These are phyloP conservation scores for Pachyrhynchus sulphureomaculatus DNA, from an alignment of 1,140 invertebrate genomes.

Conservation along the genomic window DNA sequence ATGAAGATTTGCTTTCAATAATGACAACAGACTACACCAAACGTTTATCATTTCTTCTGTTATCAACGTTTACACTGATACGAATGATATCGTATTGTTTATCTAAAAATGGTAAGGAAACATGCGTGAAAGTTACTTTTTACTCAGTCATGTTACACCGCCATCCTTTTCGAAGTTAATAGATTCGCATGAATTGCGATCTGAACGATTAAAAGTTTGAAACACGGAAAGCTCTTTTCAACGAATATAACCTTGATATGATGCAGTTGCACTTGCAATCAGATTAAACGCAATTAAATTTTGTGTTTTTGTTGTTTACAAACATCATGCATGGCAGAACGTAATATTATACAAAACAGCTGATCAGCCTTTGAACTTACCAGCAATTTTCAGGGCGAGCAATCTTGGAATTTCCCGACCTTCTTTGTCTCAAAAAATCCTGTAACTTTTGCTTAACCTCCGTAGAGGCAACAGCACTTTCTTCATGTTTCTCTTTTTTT, in stretches of 20 bases:
- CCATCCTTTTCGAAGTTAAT: not conserved
- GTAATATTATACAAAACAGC: conserved; percentile 30
- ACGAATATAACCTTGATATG: conserved; percentile 7
- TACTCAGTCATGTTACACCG: not conserved
- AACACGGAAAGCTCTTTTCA: conserved; percentile 1
- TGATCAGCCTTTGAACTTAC: conserved; percentile 43
- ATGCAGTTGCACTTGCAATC: not conserved
- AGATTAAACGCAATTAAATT: conserved; percentile 1
- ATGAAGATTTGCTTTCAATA: not conserved
- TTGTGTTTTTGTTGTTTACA: conserved; percentile 36
- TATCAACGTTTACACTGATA: not conserved
- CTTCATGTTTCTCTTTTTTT: conserved; percentile 91
- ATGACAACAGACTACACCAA: not conserved
- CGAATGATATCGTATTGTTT: not conserved
- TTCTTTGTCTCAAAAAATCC: conserved; percentile 53
- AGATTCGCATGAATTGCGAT: not conserved
- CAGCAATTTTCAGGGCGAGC: conserved; percentile 55
- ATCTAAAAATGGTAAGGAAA: not conserved
- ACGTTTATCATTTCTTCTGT: too few species aligned
- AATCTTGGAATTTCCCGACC: conserved; percentile 52
- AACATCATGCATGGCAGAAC: conserved; percentile 16
- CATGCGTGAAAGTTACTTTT: conserved; percentile 10
- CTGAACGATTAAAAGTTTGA: conserved; percentile 6
- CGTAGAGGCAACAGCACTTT: conserved; percentile 91
- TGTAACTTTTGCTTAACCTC: conserved; percentile 94